phyloP scores from a whole-genome alignment of 30 jellyfish, hydroid and myxozoan species.

The Mastigias papua region DNA sequence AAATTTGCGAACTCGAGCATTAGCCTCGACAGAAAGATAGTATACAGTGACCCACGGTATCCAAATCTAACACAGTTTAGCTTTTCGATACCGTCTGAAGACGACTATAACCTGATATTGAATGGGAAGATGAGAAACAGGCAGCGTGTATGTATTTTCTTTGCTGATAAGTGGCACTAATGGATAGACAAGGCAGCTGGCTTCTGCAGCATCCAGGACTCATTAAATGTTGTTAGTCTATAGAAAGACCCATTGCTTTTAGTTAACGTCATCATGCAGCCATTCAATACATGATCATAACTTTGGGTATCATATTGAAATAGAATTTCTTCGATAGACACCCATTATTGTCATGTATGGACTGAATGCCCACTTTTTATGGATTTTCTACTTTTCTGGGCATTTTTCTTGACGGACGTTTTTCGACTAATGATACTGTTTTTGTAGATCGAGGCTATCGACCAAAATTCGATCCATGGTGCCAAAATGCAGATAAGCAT shows the following conservation, averaged over 20 bases:
- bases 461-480: constrained; percentile 38
- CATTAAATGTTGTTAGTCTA: no score
- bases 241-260: no score
- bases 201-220: no score
- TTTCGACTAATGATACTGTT: background rate
- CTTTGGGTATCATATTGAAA: no score
- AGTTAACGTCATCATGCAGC: no score
- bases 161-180: background rate
- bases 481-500: constrained; percentile 13
- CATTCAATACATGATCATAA: no score
- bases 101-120: background rate
- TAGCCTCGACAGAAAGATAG: background rate
- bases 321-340: no score
- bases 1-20: background rate
- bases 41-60: background rate
- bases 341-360: no score
- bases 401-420: no score
- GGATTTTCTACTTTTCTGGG: no score
- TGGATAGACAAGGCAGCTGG: background rate
- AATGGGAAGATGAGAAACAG: background rate
- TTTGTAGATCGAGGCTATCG: constrained; percentile 30
- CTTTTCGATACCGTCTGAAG: background rate
- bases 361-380: no score
- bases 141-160: constrained; percentile 2
- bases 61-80: background rate